phyloP scores from a whole-genome alignment of 2,888 invertebrate genomes.

The Ormyrus pomaceus region DNA sequence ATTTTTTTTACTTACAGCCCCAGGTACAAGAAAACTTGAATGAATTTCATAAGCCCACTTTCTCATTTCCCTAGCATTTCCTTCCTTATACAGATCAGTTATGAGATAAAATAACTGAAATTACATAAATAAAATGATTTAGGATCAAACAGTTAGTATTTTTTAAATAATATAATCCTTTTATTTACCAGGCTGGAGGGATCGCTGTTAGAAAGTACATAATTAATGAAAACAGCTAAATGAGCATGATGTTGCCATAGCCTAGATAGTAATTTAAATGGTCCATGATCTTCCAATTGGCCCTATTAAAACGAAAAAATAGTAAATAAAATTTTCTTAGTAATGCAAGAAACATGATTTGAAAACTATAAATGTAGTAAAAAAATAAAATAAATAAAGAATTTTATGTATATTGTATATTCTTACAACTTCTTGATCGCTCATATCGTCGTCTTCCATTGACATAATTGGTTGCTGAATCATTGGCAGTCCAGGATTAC shows the following conservation, averaged over 20 bases:
- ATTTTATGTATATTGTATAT: slow-evolving; percentile 3
- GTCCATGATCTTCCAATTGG: slow-evolving; percentile 88
- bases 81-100: slow-evolving; percentile 92
- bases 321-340: slow-evolving; percentile 1
- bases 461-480: slow-evolving; percentile 90
- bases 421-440: slow-evolving; percentile 88
- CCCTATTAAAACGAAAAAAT: slow-evolving; percentile 76
- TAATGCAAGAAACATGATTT: slow-evolving; percentile 23
- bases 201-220: slow-evolving; percentile 89
- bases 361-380: neutral
- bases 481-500: slow-evolving; percentile 69
- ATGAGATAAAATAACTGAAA: slow-evolving; percentile 89
- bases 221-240: slow-evolving; percentile 96
- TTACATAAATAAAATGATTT: slow-evolving; percentile 52
- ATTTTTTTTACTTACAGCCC: slow-evolving; percentile 81
- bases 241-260: slow-evolving; percentile 92
- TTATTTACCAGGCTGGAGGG: slow-evolving; percentile 82
- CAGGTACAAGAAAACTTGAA: slow-evolving; percentile 94
- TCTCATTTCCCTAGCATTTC: slow-evolving; percentile 91
- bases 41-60: slow-evolving; percentile 99
- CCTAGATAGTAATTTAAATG: slow-evolving; percentile 90
- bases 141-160: neutral
- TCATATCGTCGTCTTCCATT: slow-evolving; percentile 96
- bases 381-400: no score
- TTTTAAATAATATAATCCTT: neutral